Conservation (phyloP, 1,140 invertebrate genomes). For the Hestina assimilis region DNA sequence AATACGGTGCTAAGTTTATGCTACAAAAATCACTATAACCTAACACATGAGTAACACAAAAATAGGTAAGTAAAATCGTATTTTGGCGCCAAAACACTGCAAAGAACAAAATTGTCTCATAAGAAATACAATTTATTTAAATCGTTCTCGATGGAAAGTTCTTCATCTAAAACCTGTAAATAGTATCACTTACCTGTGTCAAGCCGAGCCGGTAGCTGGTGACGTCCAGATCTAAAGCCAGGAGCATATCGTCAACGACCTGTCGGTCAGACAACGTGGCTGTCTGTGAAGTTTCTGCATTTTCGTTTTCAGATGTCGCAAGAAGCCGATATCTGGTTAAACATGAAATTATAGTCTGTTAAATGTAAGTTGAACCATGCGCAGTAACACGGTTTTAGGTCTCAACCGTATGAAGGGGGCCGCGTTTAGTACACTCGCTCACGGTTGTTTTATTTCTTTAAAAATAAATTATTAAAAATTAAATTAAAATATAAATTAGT, state of each 20-base stretch:
- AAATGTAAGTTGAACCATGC: too few relatives aligned
- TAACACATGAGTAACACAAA: too few relatives aligned
- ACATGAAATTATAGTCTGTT: background rate
- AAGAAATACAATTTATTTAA: too few relatives aligned
- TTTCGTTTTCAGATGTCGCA: constrained; percentile 78
- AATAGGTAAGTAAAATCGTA: background rate
- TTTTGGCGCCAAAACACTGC: background rate
- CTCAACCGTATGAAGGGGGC: too few relatives aligned
- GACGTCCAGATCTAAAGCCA: constrained; percentile 91
- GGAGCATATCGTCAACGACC: constrained; percentile 86
- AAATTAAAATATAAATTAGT: too few relatives aligned
- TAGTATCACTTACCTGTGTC: constrained; percentile 86
- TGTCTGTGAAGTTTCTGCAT: constrained; percentile 41
- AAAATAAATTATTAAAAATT: too few relatives aligned
- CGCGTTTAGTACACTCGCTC: too few relatives aligned
- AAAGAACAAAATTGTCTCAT: constrained; percentile 1
- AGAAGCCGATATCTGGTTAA: constrained; percentile 83
- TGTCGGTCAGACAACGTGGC: constrained; percentile 68
- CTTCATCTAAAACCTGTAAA: background rate
- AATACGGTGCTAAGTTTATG: too few relatives aligned
- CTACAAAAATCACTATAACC: too few relatives aligned
- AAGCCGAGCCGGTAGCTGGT: constrained; percentile 93
- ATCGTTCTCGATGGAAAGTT: too few relatives aligned
- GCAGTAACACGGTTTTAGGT: too few relatives aligned
- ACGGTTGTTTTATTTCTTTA: too few relatives aligned